Base-by-base conservation (phyloP, 2,113 vertebrate genomes). In the Sula dactylatra region DNA sequence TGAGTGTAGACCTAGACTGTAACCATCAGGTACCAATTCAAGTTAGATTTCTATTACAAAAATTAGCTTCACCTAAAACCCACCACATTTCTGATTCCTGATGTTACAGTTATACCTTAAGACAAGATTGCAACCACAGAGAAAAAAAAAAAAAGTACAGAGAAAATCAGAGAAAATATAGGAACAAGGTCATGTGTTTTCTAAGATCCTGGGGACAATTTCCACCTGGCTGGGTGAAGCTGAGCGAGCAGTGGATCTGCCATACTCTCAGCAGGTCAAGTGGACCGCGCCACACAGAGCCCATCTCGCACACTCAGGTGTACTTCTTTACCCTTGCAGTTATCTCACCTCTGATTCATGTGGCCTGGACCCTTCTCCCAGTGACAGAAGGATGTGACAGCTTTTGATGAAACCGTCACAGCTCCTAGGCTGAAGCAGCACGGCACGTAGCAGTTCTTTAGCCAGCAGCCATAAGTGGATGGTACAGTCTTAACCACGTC, bases 281-380 rank as follows among this genome's bases (percentile, higher is more conserved):
- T 11, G 59, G 54, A n/a, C 32, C 62, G 31, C 1, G 2, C 32
- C 10, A 10, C 61, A 19, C 44, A 32, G 54, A 31, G 25, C 13
- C 16, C 5, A 1, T 19, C 58, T 44, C 1, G 0, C 20, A 13
- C 36, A 22, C 26, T n/a, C 64, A 55, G 7, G 26, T 11, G 29
- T 71, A 4, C 10, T 66, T 52, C 73, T 36, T 69, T 29, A 26
- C 10, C 26, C 49, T 54, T 52, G 40, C 16, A 27, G 29, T 72
- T n/a, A 13, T 20, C 56, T 71, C 56, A 32, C 47, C 40, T 50
- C 29, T 52, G 81, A 44, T 76, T 80, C 56, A 20, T 1, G 13
- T 0, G 12, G 31, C 44, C 77, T 52, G 64, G 89, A 40, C 55
- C 54, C 31, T n/a, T 54, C 50, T 40, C 55, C 38, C 38, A 65